Evolutionary conservation across 2,113 vertebrate species (phyloP), one percentile per base, ranked within the genome.

Genomic region (Phrynosoma blainvillii): DNA sequence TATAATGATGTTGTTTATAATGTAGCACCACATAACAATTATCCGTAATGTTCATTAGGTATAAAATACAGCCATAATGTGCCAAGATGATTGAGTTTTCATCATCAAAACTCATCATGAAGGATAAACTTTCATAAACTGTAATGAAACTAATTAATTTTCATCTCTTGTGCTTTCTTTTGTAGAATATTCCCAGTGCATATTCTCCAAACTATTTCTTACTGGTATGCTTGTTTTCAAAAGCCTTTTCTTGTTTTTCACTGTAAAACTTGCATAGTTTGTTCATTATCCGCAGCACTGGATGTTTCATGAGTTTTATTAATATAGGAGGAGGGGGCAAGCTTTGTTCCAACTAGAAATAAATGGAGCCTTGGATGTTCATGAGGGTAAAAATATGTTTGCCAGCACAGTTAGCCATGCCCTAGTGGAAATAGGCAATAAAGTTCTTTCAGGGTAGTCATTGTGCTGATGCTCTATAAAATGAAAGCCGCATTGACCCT

Each of bases 41-140:
- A 88, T 14, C 81, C 14, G 10, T 77, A 84, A 83, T 84, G 73
- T 78, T 84, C 81, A 84, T 88, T 88, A 83, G 7, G n/a, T 88
- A 54, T 52, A 82, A 88, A 88, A 80, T 83, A 66, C 71, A 82
- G 71, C 14, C 42, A 30, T 88, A 83, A 84, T 75, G 62, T 66
- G 59, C 59, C 73, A 88, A 70, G 27, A 73, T 83, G 87, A 88
- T 56, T 88, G 87, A 88, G 62, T 77, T 84, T 84, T 78, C 73
- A 88, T 84, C 80, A 88, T 84, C 87, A 77, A 76, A 84, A 83
- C n/a, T 54, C 73, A 88, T 78, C 36, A 68, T 40, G 74, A 88
- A 88, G 71, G 73, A 66, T 78, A 68, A 88, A 88, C 81, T 78
- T 84, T 83, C 80, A 78, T 78, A 40, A 78, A 59, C 59, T 56